Evolutionary conservation across 1,140 invertebrate species (phyloP).

Genomic region (Panagrolaimus sp.): DNA sequence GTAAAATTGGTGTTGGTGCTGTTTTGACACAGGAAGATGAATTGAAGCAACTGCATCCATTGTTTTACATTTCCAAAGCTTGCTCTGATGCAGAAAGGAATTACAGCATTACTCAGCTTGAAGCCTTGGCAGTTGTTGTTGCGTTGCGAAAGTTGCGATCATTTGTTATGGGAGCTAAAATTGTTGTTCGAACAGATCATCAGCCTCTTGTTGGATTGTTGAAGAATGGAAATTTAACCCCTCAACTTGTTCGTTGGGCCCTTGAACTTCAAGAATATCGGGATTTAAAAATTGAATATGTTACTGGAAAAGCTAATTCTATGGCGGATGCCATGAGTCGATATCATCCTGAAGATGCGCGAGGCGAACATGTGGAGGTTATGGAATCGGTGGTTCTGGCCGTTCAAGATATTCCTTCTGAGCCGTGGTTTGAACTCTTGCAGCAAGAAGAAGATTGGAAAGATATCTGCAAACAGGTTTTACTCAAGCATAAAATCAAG

Average conservation of each 20-base stretch:
- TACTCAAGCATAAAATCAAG: too few species aligned
- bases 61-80: slow-evolving; percentile 6
- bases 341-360: not conserved
- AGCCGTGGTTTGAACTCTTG: not conserved
- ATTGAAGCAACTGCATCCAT: not conserved
- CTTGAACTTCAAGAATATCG: not conserved
- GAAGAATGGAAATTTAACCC: too few species aligned
- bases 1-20: slow-evolving; percentile 15
- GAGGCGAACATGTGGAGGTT: not conserved
- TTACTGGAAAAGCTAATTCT: not conserved
- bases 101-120: not conserved
- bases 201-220: not conserved
- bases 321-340: slow-evolving; percentile 24
- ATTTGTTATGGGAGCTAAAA: not conserved
- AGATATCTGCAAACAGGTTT: too few species aligned
- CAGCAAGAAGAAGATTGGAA: too few species aligned
- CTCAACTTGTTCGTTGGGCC: not conserved
- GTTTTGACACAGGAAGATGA: slow-evolving; percentile 22
- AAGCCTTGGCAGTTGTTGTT: not conserved
- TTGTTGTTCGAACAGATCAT: not conserved
- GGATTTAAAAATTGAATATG: slow-evolving; percentile 21
- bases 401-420: not conserved
- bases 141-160: not conserved
- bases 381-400: not conserved
- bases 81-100: not conserved